Conservation (phyloP, 2,888 invertebrate genomes). For the Danaus chrysippus region DNA sequence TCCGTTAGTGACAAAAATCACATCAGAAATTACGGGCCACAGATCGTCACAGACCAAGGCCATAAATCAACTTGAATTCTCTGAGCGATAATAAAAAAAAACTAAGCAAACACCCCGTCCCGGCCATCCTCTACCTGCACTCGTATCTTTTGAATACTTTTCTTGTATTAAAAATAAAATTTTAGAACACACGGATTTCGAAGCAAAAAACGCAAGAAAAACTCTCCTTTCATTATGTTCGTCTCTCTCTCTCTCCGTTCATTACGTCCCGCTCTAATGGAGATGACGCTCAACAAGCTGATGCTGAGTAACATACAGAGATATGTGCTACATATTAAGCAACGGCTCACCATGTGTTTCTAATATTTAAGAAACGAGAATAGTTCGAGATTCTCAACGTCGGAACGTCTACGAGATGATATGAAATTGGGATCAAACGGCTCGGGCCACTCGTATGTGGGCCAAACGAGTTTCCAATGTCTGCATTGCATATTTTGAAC, state of each 20-base stretch:
- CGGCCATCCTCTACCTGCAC: constrained; percentile 73
- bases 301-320: constrained; percentile 54
- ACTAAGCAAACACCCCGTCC: constrained; percentile 72
- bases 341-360: constrained; percentile 32
- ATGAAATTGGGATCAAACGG: background rate
- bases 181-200: constrained; percentile 70
- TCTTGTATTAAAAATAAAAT: constrained; percentile 77
- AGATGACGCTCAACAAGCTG: constrained; percentile 48
- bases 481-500: constrained; percentile 27
- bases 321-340: constrained; percentile 48
- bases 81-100: constrained; percentile 66
- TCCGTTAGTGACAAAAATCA: constrained; percentile 73
- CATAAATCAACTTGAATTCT: constrained; percentile 75
- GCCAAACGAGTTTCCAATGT: constrained; percentile 22
- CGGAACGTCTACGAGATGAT: background rate
- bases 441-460: constrained; percentile 11
- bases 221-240: constrained; percentile 54
- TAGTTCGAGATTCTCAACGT: constrained; percentile 11
- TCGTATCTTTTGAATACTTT: constrained; percentile 75
- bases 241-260: constrained; percentile 43
- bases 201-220: constrained; percentile 75
- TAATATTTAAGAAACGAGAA: constrained; percentile 23
- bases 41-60: constrained; percentile 71
- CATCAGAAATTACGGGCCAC: constrained; percentile 76
- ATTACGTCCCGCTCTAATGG: constrained; percentile 49